These are phyloP conservation scores for Stigmatopora argus DNA, from an alignment of 2,113 vertebrate species.

Conservation along the genomic window DNA sequence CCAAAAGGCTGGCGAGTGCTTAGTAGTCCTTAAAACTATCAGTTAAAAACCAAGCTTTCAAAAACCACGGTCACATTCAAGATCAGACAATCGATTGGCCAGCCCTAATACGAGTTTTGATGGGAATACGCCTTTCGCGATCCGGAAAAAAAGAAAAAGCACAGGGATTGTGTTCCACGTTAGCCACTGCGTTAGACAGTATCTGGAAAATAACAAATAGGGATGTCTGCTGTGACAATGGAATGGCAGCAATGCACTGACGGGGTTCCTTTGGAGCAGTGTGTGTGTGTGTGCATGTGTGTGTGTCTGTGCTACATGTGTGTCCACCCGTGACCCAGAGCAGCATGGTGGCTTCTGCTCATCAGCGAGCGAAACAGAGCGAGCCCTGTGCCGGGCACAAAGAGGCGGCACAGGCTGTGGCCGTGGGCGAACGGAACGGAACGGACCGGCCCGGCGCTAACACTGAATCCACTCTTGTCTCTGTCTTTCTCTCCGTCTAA, in stretches of 20 bases:
- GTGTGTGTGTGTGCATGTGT: constrained; percentile 10
- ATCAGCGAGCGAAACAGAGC: constrained; percentile 53
- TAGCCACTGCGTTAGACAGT: constrained; percentile 56
- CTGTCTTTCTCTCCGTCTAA: constrained; percentile 25
- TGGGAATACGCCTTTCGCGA: too few species aligned
- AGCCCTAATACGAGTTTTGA: too few species aligned
- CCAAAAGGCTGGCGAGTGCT: too few species aligned
- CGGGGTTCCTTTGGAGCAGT: constrained; percentile 24
- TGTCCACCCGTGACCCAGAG: constrained; percentile 35
- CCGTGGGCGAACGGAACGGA: constrained; percentile 28
- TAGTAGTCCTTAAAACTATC: too few species aligned
- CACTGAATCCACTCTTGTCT: constrained; percentile 40
- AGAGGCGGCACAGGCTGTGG: constrained; percentile 46
- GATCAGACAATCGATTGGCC: too few species aligned
- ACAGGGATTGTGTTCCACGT: neutral
- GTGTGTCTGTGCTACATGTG: constrained; percentile 1
- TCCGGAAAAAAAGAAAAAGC: neutral
- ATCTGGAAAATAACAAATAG: constrained; percentile 46
- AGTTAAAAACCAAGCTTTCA: too few species aligned
- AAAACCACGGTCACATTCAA: too few species aligned
- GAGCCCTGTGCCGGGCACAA: constrained; percentile 55
- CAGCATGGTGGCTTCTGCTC: constrained; percentile 50
- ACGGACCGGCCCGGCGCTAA: constrained; percentile 18
- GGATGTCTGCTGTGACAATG: constrained; percentile 42
- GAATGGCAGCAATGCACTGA: constrained; percentile 46